Evolutionary conservation across 2,113 vertebrate genomes (phyloP).

Genomic region (Vanacampus margaritifer): DNA sequence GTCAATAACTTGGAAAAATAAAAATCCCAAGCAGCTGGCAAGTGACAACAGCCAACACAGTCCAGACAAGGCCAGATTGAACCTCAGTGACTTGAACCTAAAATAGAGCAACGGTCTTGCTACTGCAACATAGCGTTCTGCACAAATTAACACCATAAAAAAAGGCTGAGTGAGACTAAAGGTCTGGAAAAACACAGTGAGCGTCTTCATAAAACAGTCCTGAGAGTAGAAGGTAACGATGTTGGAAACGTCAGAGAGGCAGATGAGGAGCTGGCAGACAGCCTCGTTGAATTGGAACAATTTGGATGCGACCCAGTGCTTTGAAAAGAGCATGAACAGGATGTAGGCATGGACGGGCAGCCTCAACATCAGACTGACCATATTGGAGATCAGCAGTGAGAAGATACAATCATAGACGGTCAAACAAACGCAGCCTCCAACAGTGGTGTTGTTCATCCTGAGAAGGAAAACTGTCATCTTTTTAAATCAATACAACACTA

Average conservation of each 20-base stretch:
- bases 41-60: slow-evolving; percentile 15
- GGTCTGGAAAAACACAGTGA: not conserved
- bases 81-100: slow-evolving; percentile 23
- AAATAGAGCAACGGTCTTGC: slow-evolving; percentile 25
- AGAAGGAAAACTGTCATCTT: not conserved
- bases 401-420: not conserved
- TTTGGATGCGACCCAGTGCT: slow-evolving; percentile 6
- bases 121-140: slow-evolving; percentile 25
- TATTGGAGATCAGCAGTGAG: not conserved
- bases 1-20: rapidly evolving
- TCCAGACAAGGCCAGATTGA: slow-evolving; percentile 12
- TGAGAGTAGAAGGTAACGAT: rapidly evolving
- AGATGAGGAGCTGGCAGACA: slow-evolving; percentile 8
- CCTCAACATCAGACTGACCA: not conserved
- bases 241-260: not conserved
- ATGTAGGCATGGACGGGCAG: slow-evolving; percentile 20
- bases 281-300: slow-evolving; percentile 13
- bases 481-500: too few relatives aligned
- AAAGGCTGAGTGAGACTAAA: slow-evolving; percentile 9
- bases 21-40: not conserved
- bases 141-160: slow-evolving; percentile 17
- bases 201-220: rapidly evolving
- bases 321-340: slow-evolving; percentile 28
- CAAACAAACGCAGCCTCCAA: slow-evolving; percentile 1
- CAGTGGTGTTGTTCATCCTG: slow-evolving; percentile 22